A percentile compares a stretch with the other conserved stretches of the same genome.
These are phyloP conservation scores for Callyntrura sp. DNA, from an alignment of 2,888 invertebrate species.

Conservation along the genomic window DNA sequence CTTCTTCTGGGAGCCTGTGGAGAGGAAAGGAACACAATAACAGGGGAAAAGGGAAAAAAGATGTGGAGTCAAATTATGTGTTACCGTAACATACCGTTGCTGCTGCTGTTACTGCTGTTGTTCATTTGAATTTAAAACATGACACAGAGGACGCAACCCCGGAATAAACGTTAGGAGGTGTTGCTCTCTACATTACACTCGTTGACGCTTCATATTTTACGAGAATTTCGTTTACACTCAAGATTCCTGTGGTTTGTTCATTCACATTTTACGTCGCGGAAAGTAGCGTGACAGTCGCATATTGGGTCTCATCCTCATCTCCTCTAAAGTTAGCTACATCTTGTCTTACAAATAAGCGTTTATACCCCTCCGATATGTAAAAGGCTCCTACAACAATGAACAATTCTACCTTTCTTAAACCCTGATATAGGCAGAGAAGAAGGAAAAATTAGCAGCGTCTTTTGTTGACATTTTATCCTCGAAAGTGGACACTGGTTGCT, in stretches of 20 bases:
- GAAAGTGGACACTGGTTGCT: no score
- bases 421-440: no score
- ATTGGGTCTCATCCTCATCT: no score
- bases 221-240: conserved; percentile 13
- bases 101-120: conserved; percentile 19
- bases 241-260: conserved; percentile 69
- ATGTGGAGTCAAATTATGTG: conserved; percentile 54
- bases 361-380: no score
- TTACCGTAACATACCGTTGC: conserved; percentile 6
- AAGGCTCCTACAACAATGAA: no score
- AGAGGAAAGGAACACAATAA: conserved; percentile 43
- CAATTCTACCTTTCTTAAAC: no score
- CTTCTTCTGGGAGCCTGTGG: conserved; percentile 67
- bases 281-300: neutral
- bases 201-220: conserved; percentile 27
- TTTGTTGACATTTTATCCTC: no score
- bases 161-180: conserved; percentile 49
- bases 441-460: no score
- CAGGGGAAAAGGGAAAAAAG: conserved; percentile 22
- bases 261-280: conserved; percentile 47
- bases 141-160: conserved; percentile 15
- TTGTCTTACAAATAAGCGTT: no score
- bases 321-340: no score
- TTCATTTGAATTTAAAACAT: conserved; percentile 9
- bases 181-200: conserved; percentile 53